Percentiles rank a stretch among this genome's conserved stretches.
These are phyloP conservation scores for Rhinoptilus africanus DNA, from an alignment of 2,113 vertebrate genomes.

Conservation along the genomic window DNA sequence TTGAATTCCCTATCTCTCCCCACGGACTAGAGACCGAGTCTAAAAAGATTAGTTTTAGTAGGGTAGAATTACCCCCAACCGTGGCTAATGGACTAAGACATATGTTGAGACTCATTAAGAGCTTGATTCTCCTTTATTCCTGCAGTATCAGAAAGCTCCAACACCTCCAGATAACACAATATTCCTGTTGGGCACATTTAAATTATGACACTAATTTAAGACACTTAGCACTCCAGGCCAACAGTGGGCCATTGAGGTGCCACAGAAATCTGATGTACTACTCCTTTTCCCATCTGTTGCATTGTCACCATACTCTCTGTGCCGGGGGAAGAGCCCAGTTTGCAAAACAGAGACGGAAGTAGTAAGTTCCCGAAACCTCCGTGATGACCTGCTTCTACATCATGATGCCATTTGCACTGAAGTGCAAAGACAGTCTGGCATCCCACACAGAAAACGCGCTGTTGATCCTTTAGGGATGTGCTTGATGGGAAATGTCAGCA, in stretches of 20 bases:
- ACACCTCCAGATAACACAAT: not conserved
- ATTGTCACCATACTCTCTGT: not conserved
- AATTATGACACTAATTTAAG: not conserved
- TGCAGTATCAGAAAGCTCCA: not conserved
- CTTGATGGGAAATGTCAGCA: not conserved
- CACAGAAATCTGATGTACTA: not conserved
- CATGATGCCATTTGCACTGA: not conserved
- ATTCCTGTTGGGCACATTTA: not conserved
- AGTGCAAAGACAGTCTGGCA: not conserved
- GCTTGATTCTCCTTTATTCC: not conserved
- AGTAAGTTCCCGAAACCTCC: not conserved
- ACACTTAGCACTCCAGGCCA: not conserved
- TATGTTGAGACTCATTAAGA: not conserved
- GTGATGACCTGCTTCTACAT: not conserved
- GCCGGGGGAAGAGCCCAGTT: not conserved
- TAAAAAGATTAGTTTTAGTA: not conserved
- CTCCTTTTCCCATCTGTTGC: not conserved
- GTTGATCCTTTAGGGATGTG: not conserved
- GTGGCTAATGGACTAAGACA: not conserved
- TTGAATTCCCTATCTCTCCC: fast-evolving
- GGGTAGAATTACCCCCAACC: not conserved
- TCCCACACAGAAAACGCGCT: fast-evolving
- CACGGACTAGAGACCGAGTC: not conserved
- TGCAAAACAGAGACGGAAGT: not conserved
- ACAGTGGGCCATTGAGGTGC: not conserved